Percentiles rank a stretch among this genome's conserved stretches.
Evolutionary conservation across 2,888 invertebrate species (phyloP).

Genomic region (Harpagoxenus sublaevis): DNA sequence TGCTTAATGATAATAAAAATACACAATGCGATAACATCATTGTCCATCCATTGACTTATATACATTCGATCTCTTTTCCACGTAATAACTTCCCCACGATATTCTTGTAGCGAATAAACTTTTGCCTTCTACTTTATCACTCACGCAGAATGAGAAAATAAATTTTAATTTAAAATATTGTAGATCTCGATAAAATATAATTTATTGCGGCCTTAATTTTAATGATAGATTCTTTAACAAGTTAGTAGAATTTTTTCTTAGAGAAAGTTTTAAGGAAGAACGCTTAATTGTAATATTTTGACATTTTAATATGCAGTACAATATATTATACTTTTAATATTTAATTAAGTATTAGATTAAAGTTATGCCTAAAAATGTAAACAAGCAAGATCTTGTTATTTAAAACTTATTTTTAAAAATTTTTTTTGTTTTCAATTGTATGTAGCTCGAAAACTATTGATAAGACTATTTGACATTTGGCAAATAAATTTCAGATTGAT

Average conservation of each 20-base stretch:
- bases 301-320: not conserved
- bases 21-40: slow-evolving; percentile 59
- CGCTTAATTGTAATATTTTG: not conserved
- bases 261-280: not conserved
- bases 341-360: not conserved
- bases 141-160: not conserved
- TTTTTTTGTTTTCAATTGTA: not conserved
- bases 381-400: not conserved
- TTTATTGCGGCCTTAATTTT: not conserved
- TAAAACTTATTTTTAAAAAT: not conserved
- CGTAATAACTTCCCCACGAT: not conserved
- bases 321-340: not conserved
- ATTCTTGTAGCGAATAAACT: not conserved
- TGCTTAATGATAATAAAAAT: slow-evolving; percentile 46
- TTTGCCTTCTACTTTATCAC: not conserved
- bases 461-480: not conserved
- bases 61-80: slow-evolving; percentile 3
- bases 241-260: not conserved
- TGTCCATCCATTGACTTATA: slow-evolving; percentile 47
- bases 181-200: not conserved
- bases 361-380: not conserved
- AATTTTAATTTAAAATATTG: slow-evolving; percentile 26
- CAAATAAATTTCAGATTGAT: not conserved
- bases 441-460: not conserved
- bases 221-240: not conserved